Percentiles rank a stretch among this genome's conserved stretches.
Conservation (phyloP, 2,888 invertebrate genomes). For the Punctoribates punctum region DNA sequence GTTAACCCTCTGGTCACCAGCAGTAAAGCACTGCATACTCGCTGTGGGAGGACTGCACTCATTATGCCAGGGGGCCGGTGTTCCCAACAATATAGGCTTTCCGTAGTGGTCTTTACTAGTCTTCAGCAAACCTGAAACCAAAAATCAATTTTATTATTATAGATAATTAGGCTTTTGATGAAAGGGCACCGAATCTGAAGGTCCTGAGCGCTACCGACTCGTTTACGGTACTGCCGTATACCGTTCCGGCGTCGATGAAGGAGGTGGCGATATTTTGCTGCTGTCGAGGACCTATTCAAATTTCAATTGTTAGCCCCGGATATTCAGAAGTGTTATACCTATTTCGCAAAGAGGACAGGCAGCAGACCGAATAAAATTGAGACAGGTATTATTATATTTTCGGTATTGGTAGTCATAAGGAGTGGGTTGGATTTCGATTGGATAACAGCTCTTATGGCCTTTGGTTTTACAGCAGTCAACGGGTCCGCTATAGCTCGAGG, state of each 20-base stretch:
- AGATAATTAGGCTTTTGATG: background rate
- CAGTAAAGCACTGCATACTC: conserved; percentile 41
- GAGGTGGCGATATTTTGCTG: conserved; percentile 42
- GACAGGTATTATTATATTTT: conserved; percentile 41
- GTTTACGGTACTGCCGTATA: conserved; percentile 39
- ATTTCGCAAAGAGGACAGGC: conserved; percentile 46
- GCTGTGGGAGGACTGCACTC: conserved; percentile 16
- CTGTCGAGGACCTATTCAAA: conserved; percentile 43
- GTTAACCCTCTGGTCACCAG: conserved; percentile 46
- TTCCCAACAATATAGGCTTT: conserved; percentile 26
- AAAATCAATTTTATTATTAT: background rate
- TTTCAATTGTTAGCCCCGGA: background rate
- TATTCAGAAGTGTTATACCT: conserved; percentile 33
- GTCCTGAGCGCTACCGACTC: conserved; percentile 27
- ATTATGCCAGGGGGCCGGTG: conserved; percentile 10
- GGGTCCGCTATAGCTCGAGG: background rate
- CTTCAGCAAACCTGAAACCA: conserved; percentile 34
- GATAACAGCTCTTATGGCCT: conserved; percentile 40
- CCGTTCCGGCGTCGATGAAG: conserved; percentile 39
- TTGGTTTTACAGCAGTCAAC: conserved; percentile 41
- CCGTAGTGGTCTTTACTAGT: conserved; percentile 20
- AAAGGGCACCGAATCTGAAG: conserved; percentile 25
- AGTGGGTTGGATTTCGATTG: conserved; percentile 43
- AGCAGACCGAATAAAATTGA: conserved; percentile 46
- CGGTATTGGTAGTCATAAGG: conserved; percentile 42